phyloP scores from a whole-genome alignment of 2,888 invertebrate species.

The Mesoligia furuncula region DNA sequence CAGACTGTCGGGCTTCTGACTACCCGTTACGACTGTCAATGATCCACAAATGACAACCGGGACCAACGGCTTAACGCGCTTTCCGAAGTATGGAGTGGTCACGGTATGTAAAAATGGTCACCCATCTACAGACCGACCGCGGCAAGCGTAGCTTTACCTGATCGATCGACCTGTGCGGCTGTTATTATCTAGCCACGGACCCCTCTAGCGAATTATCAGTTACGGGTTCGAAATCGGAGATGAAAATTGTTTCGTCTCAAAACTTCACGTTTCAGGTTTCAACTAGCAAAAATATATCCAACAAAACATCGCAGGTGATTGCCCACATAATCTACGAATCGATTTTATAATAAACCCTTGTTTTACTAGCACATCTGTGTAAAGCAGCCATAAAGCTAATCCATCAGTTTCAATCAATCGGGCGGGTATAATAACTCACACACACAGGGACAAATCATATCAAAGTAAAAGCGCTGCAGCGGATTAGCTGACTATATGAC shows the following conservation, averaged over 20 bases:
- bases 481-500: slow-evolving; percentile 75
- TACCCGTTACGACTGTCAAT: too few relatives aligned
- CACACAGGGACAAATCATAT: slow-evolving; percentile 55
- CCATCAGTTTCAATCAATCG: slow-evolving; percentile 72
- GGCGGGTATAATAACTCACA: slow-evolving; percentile 42
- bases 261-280: background rate
- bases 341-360: slow-evolving; percentile 50
- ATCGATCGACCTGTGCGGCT: too few relatives aligned
- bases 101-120: too few relatives aligned
- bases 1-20: too few relatives aligned
- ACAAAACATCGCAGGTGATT: slow-evolving; percentile 44
- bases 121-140: too few relatives aligned
- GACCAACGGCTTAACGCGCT: too few relatives aligned
- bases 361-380: slow-evolving; percentile 50
- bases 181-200: too few relatives aligned
- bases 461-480: slow-evolving; percentile 69
- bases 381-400: slow-evolving; percentile 64
- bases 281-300: slow-evolving; percentile 1
- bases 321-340: slow-evolving; percentile 56
- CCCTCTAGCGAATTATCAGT: background rate
- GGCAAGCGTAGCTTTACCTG: too few relatives aligned
- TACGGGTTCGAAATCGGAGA: background rate
- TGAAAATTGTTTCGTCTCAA: background rate
- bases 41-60: too few relatives aligned
- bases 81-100: too few relatives aligned